These are phyloP conservation scores for Ormyrus thymus DNA, from an alignment of 2,888 invertebrate genomes.

Conservation along the genomic window DNA sequence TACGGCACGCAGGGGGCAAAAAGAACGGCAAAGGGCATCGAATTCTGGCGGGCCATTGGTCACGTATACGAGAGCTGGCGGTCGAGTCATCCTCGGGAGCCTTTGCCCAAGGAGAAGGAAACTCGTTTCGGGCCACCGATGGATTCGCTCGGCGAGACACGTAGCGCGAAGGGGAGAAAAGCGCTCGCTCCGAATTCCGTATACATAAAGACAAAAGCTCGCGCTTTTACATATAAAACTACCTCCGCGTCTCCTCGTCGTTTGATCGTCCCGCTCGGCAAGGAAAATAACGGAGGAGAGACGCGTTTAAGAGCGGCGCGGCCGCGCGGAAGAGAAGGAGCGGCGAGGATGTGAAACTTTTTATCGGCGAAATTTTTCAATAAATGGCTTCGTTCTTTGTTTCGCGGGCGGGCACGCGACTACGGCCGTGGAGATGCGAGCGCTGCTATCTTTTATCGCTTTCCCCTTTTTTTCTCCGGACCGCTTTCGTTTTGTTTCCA, in stretches of 20 bases:
- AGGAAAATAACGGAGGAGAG: background rate
- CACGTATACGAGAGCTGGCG: constrained; percentile 45
- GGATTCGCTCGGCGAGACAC: constrained; percentile 50
- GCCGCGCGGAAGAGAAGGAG: constrained; percentile 12
- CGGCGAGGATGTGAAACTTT: constrained; percentile 31
- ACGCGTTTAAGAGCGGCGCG: constrained; percentile 5
- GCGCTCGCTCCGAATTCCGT: constrained; percentile 37
- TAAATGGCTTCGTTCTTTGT: constrained; percentile 49
- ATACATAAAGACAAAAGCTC: constrained; percentile 51
- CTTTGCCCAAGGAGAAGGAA: constrained; percentile 33
- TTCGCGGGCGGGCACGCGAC: constrained; percentile 6
- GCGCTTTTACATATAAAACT: background rate
- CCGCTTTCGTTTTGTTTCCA: background rate
- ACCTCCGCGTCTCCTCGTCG: constrained; percentile 9
- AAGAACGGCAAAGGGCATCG: constrained; percentile 34
- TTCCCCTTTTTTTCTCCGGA: background rate
- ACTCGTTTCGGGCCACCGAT: constrained; percentile 39
- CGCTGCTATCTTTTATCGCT: constrained; percentile 8
- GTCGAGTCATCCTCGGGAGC: background rate
- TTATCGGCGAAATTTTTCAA: constrained; percentile 47
- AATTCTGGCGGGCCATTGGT: constrained; percentile 45
- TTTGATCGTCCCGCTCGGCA: constrained; percentile 33
- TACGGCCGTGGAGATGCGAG: background rate
- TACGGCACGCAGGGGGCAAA: background rate
- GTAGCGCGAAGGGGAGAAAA: constrained; percentile 2